Evolutionary conservation across 2,888 invertebrate species (phyloP).

Genomic region (Notodonta ziczac): DNA sequence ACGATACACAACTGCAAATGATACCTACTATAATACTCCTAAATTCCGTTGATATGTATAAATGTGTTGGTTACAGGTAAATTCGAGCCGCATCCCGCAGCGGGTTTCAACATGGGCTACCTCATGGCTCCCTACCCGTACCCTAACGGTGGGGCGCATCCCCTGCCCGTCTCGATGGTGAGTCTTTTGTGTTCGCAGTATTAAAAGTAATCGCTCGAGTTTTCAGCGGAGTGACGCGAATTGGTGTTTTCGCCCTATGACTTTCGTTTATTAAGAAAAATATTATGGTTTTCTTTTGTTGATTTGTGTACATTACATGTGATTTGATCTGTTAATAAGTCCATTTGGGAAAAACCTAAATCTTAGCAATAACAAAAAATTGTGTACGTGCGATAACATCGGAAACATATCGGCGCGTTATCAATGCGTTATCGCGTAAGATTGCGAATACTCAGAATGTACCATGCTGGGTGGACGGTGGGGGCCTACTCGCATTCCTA

Average conservation of each 20-base stretch:
- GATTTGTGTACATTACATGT: too few relatives aligned
- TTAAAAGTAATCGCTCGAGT: constrained; percentile 3
- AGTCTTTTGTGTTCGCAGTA: constrained; percentile 67
- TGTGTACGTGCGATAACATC: constrained; percentile 3
- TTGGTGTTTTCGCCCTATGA: constrained; percentile 29
- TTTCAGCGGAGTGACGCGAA: constrained; percentile 18
- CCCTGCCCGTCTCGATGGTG: constrained; percentile 94
- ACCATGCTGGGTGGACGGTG: too few relatives aligned
- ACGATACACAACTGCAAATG: too few relatives aligned
- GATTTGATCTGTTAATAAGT: too few relatives aligned
- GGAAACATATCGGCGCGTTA: constrained; percentile 3
- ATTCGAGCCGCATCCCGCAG: constrained; percentile 91
- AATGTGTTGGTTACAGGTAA: constrained; percentile 85
- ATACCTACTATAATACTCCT: not conserved
- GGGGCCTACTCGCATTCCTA: too few relatives aligned
- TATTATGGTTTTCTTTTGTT: not conserved
- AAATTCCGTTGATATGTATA: constrained; percentile 6
- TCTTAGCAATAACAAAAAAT: not conserved
- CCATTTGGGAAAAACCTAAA: too few relatives aligned
- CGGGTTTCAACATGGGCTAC: constrained; percentile 96
- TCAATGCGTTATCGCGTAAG: constrained; percentile 11
- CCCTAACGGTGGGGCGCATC: constrained; percentile 93
- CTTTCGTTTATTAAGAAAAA: not conserved
- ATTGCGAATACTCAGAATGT: constrained; percentile 9
- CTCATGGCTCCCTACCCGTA: constrained; percentile 95